Evolutionary conservation across 2,797 vertebrate species (phyloP), one percentile per base, ranked within the genome.

Genomic region (Mormyrops boulengeri): DNA sequence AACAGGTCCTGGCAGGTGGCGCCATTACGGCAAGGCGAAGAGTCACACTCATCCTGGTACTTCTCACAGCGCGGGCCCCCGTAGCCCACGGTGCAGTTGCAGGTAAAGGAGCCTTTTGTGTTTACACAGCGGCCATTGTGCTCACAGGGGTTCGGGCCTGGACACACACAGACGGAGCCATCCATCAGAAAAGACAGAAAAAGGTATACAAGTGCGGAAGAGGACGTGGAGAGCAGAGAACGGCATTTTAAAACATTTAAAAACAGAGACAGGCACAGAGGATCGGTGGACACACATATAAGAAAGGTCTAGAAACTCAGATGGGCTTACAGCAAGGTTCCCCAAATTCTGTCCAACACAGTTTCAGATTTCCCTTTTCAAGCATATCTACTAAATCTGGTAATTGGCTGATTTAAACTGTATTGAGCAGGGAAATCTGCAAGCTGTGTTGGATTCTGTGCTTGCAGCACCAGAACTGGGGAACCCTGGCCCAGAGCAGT

Each of bases 1-100:
- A 98, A 98, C 92, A 97, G 97, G 93, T 98, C 98, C 94, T 98
- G 94, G 90, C 98, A 99, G 85, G 97, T 98, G 93, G 97, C 98
- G 7, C 99, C 98, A 0, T 99, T 98, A 88, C 96, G 96, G 91
- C 98, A 99, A 0, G 98, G 98, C 91, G 94, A 97, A 0, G 97
- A 98, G 17, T 95, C 95, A 19, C 98, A 99, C 89, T 98, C 97
- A 0, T 98, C 98, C 91, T 98, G 95, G 89, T 98, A 97, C 93
- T 96, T 96, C 90, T 99, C 97, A 0, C 98, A 99, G 57, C 98
- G 97, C 3, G 97, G 97, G 0, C 98, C 98, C 0, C 95, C 93
- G 3, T 98, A 98, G 53, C 98, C 98, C 34, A 92, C 94, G 17
- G 94, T 91, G 73, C 98, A 99, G 90, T 97, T 96, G 9, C 98